Conservation (phyloP, 2,113 vertebrate genomes). For the Misgurnus anguillicaudatus region DNA sequence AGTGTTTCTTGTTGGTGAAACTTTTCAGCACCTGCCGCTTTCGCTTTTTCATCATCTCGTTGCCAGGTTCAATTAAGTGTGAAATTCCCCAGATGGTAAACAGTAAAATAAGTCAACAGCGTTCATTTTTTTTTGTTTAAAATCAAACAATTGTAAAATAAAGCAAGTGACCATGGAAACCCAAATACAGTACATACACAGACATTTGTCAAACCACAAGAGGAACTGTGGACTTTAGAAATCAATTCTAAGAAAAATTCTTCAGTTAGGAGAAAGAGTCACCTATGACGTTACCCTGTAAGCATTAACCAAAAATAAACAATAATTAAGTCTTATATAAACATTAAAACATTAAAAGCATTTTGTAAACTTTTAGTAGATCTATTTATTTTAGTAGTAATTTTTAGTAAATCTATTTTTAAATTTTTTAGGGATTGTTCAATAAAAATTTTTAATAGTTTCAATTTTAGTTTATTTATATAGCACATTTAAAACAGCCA, state of each 20-base stretch:
- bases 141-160: conserved; percentile 23
- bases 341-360: not conserved
- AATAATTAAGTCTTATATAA: not conserved
- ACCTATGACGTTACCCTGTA: not conserved
- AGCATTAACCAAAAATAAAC: not conserved
- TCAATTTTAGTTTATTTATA: too few species aligned
- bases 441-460: too few species aligned
- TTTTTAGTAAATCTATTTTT: too few species aligned
- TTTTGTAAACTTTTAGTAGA: not conserved
- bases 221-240: conserved; percentile 33
- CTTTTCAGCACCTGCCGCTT: not conserved
- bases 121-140: not conserved
- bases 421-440: too few species aligned
- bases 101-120: conserved; percentile 2
- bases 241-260: conserved; percentile 4
- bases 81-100: not conserved
- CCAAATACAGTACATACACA: not conserved
- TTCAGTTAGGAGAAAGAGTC: not conserved
- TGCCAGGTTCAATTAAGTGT: not conserved
- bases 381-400: too few species aligned
- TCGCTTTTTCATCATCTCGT: not conserved
- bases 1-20: conserved; percentile 2
- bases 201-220: conserved; percentile 31
- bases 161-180: conserved; percentile 43
- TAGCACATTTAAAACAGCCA: too few species aligned